Evolutionary conservation across 2,113 vertebrate genomes (phyloP).

Genomic region (Tychaedon coryphoeus): DNA sequence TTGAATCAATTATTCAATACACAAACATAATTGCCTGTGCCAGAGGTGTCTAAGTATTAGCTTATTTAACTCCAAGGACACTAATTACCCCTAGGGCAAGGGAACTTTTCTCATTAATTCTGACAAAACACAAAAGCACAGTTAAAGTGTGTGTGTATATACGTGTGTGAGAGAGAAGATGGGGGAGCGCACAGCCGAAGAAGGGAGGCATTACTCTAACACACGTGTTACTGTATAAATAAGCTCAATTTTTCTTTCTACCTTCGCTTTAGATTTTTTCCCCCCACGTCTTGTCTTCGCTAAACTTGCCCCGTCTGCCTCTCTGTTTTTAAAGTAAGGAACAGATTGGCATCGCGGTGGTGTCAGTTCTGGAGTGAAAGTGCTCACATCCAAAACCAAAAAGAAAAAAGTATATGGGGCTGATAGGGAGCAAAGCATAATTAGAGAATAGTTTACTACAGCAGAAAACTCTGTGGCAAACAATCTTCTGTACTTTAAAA

Average conservation of each 20-base stretch:
- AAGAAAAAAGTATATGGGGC: background rate
- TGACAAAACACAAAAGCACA: conserved; percentile 99
- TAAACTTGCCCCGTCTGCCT: background rate
- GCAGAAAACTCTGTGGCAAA: background rate
- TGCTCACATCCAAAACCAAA: background rate
- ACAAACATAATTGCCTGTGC: conserved; percentile 99
- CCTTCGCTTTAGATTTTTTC: background rate
- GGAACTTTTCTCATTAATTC: conserved; percentile 99
- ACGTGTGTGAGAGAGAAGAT: conserved; percentile 60
- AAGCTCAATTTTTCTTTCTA: conserved; percentile 46
- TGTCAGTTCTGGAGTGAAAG: background rate
- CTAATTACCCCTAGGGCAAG: conserved; percentile 99
- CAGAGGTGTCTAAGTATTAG: conserved; percentile 99
- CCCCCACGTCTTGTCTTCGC: background rate
- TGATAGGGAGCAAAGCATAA: background rate
- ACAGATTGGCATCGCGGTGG: background rate
- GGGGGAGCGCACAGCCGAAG: conserved; percentile 33
- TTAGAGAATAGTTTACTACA: background rate
- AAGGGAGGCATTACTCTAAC: conserved; percentile 43
- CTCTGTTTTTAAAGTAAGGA: background rate
- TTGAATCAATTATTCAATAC: conserved; percentile 99
- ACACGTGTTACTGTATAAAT: conserved; percentile 65
- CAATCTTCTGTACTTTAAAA: background rate
- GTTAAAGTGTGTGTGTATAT: conserved; percentile 85
- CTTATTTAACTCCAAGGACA: conserved; percentile 99